Evolutionary conservation across 2,113 vertebrate genomes (phyloP).

Genomic region (Pomatorhinus ruficollis): DNA sequence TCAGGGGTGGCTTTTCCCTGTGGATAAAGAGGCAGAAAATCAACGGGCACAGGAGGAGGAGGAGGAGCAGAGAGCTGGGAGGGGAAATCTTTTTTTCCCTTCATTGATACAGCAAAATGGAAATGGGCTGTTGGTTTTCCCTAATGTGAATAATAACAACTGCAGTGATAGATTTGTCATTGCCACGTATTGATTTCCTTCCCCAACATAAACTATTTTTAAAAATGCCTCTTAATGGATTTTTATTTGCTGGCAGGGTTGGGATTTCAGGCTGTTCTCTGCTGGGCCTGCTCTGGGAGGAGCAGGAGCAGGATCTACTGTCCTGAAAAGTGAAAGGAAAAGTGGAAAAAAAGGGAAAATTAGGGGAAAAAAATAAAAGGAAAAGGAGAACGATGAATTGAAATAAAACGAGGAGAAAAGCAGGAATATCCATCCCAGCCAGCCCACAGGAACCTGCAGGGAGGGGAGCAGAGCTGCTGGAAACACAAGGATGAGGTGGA

Average conservation of each 20-base stretch:
- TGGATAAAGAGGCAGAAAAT: background rate
- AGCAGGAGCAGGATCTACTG: background rate
- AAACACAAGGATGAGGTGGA: fast-evolving
- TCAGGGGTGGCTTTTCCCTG: background rate
- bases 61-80: background rate
- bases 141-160: background rate
- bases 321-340: background rate
- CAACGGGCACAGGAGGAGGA: background rate
- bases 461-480: background rate
- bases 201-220: background rate
- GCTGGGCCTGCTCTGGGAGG: background rate
- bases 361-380: fast-evolving
- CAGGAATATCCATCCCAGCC: background rate
- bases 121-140: background rate
- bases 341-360: background rate
- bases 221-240: background rate
- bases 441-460: background rate
- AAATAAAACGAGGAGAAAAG: background rate
- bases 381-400: background rate
- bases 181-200: background rate
- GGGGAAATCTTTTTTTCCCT: background rate
- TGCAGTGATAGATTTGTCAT: background rate
- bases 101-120: background rate
- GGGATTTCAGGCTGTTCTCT: background rate
- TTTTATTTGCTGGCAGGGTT: background rate